Percentiles rank a stretch among this genome's conserved stretches.
These are phyloP conservation scores for Pharmacophagus antenor DNA, from an alignment of 2,888 invertebrate species.

Conservation along the genomic window DNA sequence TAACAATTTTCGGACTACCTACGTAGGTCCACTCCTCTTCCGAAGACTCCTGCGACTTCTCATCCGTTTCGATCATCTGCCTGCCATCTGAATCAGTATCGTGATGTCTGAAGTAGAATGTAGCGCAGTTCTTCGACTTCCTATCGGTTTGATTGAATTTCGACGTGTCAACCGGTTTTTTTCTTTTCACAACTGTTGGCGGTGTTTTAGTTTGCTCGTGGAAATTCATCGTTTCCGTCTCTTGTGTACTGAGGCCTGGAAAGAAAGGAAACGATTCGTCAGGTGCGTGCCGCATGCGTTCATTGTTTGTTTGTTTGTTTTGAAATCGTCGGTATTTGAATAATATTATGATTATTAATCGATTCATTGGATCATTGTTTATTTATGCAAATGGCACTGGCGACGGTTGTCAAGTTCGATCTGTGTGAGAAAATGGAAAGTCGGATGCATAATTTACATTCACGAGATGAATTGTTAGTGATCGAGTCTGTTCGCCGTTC, in stretches of 20 bases:
- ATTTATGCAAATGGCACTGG: constrained; percentile 45
- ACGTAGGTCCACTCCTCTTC: constrained; percentile 85
- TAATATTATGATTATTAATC: constrained; percentile 40
- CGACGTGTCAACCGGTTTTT: constrained; percentile 79
- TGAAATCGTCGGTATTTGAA: constrained; percentile 38
- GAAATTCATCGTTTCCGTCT: constrained; percentile 45
- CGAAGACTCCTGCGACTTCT: constrained; percentile 71
- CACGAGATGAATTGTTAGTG: constrained; percentile 33
- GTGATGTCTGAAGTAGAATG: constrained; percentile 91
- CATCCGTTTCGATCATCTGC: constrained; percentile 79
- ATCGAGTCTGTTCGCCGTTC: constrained; percentile 30
- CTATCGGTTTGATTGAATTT: constrained; percentile 86
- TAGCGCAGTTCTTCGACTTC: constrained; percentile 90
- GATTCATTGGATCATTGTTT: constrained; percentile 53
- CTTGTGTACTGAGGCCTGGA: constrained; percentile 58
- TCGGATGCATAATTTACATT: constrained; percentile 27
- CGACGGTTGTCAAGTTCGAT: constrained; percentile 33
- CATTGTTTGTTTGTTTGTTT: constrained; percentile 44
- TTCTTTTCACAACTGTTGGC: constrained; percentile 73
- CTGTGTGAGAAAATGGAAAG: constrained; percentile 46
- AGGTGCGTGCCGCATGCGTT: not conserved
- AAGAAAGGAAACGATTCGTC: constrained; percentile 31
- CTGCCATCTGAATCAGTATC: constrained; percentile 90
- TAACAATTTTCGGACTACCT: constrained; percentile 66
- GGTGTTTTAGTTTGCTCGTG: constrained; percentile 63